A percentile compares a stretch with the other conserved stretches of the same genome.
These are phyloP conservation scores for Stichopus chloronotus DNA, from an alignment of 35 echinoderm and acorn worm genomes.

Conservation along the genomic window DNA sequence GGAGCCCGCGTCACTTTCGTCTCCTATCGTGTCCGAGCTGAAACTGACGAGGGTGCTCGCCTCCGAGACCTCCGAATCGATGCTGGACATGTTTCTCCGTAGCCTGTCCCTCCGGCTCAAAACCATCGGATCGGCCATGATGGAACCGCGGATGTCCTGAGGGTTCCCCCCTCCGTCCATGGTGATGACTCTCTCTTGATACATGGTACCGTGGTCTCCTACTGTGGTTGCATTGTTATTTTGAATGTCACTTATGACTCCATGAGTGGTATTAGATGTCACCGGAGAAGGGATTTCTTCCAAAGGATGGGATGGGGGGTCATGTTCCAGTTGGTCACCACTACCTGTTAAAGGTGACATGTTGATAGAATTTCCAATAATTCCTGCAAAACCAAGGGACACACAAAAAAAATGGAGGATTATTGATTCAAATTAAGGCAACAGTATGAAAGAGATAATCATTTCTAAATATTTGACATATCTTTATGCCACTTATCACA, in stretches of 20 bases:
- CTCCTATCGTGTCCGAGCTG: conserved; percentile 88
- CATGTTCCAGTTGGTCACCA: not conserved
- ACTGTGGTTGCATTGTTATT: conserved; percentile 68
- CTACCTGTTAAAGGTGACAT: conserved; percentile 82
- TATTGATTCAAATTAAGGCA: not conserved
- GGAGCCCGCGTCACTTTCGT: conserved; percentile 90
- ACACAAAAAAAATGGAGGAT: not conserved
- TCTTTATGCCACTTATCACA: too few relatives aligned
- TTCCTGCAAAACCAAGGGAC: conserved; percentile 52
- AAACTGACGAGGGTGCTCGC: conserved; percentile 93
- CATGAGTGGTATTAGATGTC: conserved; percentile 1
- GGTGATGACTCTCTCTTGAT: not conserved
- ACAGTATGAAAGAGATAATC: too few relatives aligned
- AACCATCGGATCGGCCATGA: conserved; percentile 12
- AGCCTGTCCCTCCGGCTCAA: conserved; percentile 58
- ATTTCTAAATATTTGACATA: too few relatives aligned
- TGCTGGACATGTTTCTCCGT: conserved; percentile 77
- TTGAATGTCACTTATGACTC: conserved; percentile 53
- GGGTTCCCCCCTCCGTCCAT: conserved; percentile 13
- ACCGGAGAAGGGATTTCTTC: conserved; percentile 26
- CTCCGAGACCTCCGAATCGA: conserved; percentile 93
- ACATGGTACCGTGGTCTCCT: not conserved
- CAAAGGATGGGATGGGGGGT: not conserved
- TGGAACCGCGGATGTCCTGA: not conserved
- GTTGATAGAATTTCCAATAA: conserved; percentile 79